Base-by-base conservation (phyloP, 2,113 vertebrate genomes). In the Brienomyrus longianalis region DNA sequence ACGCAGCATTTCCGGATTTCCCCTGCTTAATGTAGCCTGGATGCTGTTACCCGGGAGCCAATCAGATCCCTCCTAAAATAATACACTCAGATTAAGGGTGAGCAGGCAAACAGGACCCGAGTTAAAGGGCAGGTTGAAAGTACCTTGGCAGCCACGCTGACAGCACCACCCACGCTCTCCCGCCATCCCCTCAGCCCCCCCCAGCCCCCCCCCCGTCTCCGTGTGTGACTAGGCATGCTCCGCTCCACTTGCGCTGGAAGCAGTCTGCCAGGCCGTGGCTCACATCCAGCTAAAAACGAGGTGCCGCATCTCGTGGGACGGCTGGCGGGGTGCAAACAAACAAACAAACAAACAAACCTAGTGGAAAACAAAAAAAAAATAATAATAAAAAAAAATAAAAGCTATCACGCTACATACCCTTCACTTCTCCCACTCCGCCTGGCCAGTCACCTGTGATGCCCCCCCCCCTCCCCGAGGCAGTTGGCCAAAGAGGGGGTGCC, bases 401-500 rank as follows among this genome's bases (percentile, higher is more conserved):
- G 45, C 35, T 4, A 43, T 84, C 80, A 84, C 23, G 21, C 13
- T 7, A 43, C 39, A 15, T 45, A 62, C 7, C 9, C 87, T 31
- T 88, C 87, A 66, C 52, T 47, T 62, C 35, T 88, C 87, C 50
- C 35, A 31, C 54, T 45, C 56, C 27, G 90, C 54, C 86, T 77
- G 90, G 89, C 83, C 85, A 86, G 88, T 48, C 90, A 88, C 70
- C 91, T 91, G 92, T 88, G 45, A 89, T 93, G 92, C 91, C 83
- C 85, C 92, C 85, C 85, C 13, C 83, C 21, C 47, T 21, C 11
- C 85, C n/a, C 23, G 2, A 31, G 92, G 90, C 92, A 93, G 91
- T 91, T 90, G 91, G 92, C 91, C 92, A 93, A 90, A 80, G 88
- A 74, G 89, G 86, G 83, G 84, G 59, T 93, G 92, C 85, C 83